A percentile compares a stretch with the other conserved stretches of the same genome.
Evolutionary conservation across 2,797 vertebrate species (phyloP).

Genomic region (Chelonia mydas): DNA sequence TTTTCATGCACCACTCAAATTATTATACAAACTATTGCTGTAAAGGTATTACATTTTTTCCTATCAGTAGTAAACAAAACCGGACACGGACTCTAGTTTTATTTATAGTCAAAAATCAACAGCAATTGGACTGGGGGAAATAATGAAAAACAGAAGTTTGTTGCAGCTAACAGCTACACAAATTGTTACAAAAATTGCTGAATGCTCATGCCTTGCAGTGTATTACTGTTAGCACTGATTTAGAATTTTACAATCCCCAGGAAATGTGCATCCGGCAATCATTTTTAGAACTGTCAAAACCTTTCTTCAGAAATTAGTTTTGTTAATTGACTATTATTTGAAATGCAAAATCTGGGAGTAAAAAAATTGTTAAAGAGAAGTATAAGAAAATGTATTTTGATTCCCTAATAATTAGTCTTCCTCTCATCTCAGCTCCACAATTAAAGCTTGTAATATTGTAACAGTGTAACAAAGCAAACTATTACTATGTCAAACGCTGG

Average conservation of each 20-base stretch:
- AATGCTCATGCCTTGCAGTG: neutral
- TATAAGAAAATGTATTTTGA: fast-evolving
- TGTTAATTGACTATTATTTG: neutral
- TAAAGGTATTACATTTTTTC: neutral
- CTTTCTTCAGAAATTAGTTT: neutral
- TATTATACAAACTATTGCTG: neutral
- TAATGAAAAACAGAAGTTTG: fast-evolving
- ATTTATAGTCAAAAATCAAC: fast-evolving
- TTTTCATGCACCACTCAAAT: fast-evolving
- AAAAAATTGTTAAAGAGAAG: neutral
- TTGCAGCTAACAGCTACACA: neutral
- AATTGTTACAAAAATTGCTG: fast-evolving
- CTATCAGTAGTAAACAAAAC: neutral
- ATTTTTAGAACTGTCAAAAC: neutral
- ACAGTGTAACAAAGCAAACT: neutral
- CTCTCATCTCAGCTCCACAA: neutral
- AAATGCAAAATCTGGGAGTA: neutral
- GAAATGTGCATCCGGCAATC: neutral
- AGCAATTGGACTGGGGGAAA: neutral
- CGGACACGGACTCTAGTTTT: fast-evolving
- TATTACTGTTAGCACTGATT: fast-evolving
- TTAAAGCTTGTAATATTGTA: neutral
- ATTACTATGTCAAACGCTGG: neutral
- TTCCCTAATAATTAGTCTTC: neutral
- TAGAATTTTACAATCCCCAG: neutral